A percentile compares a stretch with the other conserved stretches of the same genome.
Conservation (phyloP, 2,888 invertebrate genomes). For the Ptycholaimellus sp. region DNA sequence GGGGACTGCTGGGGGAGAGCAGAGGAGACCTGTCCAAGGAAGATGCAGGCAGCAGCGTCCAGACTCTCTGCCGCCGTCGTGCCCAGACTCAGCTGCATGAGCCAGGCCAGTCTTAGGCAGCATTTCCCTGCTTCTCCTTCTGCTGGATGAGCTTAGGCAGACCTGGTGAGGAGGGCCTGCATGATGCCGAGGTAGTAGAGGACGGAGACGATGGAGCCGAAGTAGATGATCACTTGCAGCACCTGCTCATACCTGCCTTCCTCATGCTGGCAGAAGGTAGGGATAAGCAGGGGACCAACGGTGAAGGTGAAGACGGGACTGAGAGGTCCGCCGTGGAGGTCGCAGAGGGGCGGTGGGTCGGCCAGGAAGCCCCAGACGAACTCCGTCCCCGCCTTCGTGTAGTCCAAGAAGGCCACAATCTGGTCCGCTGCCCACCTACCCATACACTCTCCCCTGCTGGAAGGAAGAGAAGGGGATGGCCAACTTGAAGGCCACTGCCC, state of each 20-base stretch:
- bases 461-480: background rate
- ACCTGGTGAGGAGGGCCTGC: slow-evolving; percentile 55
- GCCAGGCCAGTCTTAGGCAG: slow-evolving; percentile 18
- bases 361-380: slow-evolving; percentile 49
- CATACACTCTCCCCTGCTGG: slow-evolving; percentile 3
- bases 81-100: slow-evolving; percentile 41
- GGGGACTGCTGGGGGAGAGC: background rate
- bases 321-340: slow-evolving; percentile 16
- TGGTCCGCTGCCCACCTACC: slow-evolving; percentile 35
- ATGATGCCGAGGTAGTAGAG: slow-evolving; percentile 65
- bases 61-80: slow-evolving; percentile 84
- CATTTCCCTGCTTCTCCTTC: too few species aligned
- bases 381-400: slow-evolving; percentile 49
- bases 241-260: too few species aligned
- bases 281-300: slow-evolving; percentile 27
- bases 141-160: too few species aligned
- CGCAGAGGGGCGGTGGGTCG: slow-evolving; percentile 17
- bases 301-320: slow-evolving; percentile 54
- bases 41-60: slow-evolving; percentile 68
- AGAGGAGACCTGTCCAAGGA: slow-evolving; percentile 55
- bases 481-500: slow-evolving; percentile 27
- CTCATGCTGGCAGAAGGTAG: too few species aligned
- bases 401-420: slow-evolving; percentile 51
- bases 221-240: slow-evolving; percentile 71
- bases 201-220: slow-evolving; percentile 66